Evolutionary conservation across 2,113 vertebrate species (phyloP), one percentile per base, ranked within the genome.

Genomic region (Edolisoma coerulescens): DNA sequence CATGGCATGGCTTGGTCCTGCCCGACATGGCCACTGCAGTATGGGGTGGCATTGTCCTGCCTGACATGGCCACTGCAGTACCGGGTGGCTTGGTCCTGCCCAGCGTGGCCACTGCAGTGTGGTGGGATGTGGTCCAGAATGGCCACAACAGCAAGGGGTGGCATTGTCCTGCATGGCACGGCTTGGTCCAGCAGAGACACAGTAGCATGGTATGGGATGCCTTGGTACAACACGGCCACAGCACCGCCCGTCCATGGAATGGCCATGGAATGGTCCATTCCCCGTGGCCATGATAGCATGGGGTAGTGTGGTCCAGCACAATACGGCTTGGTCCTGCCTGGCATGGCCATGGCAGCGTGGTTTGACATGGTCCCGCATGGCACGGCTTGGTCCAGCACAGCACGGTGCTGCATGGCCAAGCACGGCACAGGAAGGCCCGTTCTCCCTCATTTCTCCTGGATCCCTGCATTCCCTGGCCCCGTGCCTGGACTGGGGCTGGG

Each of bases 361-460:
- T 52, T 16, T 74, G 60, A 22, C 37, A 4, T 6, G 19, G 68
- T 11, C 9, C 35, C 0, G 0, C 28, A 5, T 8, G 37, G 77
- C 60, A 32, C 6, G 11, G 52, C 47, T 12, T 41, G 39, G 45
- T 10, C 9, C 61, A 41, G 63, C n/a, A 16, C 21, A 32, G 15
- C 9, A 1, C 5, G 22, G 53, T 16, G 13, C 63, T n/a, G 23
- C 52, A 23, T 8, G 37, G 54, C 45, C 41, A 41, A 16, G 21
- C 41, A 35, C 1, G 21, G 41, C 61, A 28, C 15, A 9, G 45
- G 26, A 35, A 1, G 0, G 21, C 26, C 41, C 0, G 0, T 35
- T 67, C 39, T 74, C 45, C 65, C 14, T 8, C 39, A 17, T n/a
- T 30, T 33, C 78, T 52, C 60, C 45, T 28, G 21, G 28, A 18